Base-by-base conservation (phyloP, 2,113 vertebrate genomes). In the Tenrec ecaudatus region DNA sequence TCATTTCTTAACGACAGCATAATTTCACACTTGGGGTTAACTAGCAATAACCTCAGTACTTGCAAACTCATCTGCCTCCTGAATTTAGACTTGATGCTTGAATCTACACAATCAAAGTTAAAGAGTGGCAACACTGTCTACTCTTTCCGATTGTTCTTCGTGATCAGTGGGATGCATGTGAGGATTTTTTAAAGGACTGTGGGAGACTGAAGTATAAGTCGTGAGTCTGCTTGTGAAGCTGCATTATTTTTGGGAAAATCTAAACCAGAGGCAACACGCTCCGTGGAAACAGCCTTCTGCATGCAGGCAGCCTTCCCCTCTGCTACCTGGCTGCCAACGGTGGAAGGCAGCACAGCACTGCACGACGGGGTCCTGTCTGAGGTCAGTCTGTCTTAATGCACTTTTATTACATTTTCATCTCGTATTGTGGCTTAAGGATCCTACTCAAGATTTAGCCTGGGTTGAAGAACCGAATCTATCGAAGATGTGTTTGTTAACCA, bases 271-370 rank as follows among this genome's bases (percentile, higher is more conserved):
- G 40, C 47, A 5, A 78, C 57, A 64, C 3, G n/a, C 25, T 8
- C 80, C 33, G 38, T 82, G 75, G 86, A 87, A 84, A 91, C 73
- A 69, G 83, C 81, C 33, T 80, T 84, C 71, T 89, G 58, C 62
- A 81, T 77, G n/a, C 36, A 57, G 7, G 10, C 14, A n/a, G 0
- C 82, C 31, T 83, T 29, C 23, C n/a, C 40, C 12, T 84, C 2
- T 53, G 47, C 60, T 47, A 76, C 82, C 79, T 79, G 25, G 16
- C 11, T 71, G 47, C 47, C 47, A 10, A 53, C 47, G 11, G 23
- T 58, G 20, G 19, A 43, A 29, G 40, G 19, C 27, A 36, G 58
- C 33, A n/a, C 4, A 38, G 77, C 3, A 29, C 38, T 33, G 29
- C 22, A 33, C 8, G 36, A 29, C 16, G 93, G 40, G 6, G 47